Evolutionary conservation across 2,888 invertebrate genomes (phyloP).

Genomic region (Elegia similella): DNA sequence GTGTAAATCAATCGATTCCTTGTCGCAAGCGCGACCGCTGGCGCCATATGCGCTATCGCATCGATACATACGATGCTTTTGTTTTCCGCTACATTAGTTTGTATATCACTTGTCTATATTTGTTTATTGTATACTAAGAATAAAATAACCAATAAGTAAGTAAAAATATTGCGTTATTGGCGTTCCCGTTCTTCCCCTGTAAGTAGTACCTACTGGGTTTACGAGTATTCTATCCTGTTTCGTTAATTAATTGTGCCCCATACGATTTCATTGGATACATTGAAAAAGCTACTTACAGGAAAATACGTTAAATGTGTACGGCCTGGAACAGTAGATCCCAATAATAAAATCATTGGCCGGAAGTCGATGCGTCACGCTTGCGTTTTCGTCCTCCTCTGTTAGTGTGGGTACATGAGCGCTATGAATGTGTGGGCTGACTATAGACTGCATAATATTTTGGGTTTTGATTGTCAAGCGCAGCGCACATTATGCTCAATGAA

Average conservation of each 20-base stretch:
- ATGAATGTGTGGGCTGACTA: slow-evolving; percentile 42
- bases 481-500: background rate
- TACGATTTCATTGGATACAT: background rate
- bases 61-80: slow-evolving; percentile 22
- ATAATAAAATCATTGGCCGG: slow-evolving; percentile 76
- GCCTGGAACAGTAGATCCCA: slow-evolving; percentile 65
- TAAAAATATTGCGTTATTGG: too few relatives aligned
- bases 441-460: slow-evolving; percentile 42
- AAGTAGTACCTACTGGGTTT: too few relatives aligned
- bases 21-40: slow-evolving; percentile 13
- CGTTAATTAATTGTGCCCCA: background rate
- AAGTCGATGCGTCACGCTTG: slow-evolving; percentile 77
- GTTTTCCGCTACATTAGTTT: too few relatives aligned
- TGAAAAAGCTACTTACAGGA: background rate
- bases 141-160: too few relatives aligned
- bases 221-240: too few relatives aligned
- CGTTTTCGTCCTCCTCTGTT: slow-evolving; percentile 70
- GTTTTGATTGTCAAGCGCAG: slow-evolving; percentile 35
- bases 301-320: slow-evolving; percentile 27
- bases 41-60: slow-evolving; percentile 25
- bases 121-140: too few relatives aligned
- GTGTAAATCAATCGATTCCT: slow-evolving; percentile 30
- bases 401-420: slow-evolving; percentile 59
- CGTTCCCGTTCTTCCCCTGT: too few relatives aligned
- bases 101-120: too few relatives aligned